phyloP scores from a whole-genome alignment of 2,113 vertebrate genomes.

The Physeter macrocephalus region DNA sequence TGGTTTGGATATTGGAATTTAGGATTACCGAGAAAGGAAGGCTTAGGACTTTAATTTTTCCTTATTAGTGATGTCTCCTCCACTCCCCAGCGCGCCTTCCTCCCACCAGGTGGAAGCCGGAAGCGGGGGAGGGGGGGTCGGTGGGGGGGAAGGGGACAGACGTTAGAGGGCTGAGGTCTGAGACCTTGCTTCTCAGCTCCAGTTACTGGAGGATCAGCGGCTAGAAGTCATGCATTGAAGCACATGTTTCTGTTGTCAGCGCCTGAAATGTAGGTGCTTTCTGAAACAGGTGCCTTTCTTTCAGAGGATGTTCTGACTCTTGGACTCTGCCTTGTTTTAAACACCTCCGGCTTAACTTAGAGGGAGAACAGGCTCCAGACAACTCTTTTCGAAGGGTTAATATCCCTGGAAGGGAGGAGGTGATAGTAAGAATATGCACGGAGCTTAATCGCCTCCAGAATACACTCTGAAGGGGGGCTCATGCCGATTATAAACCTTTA shows the following conservation, averaged over 20 bases:
- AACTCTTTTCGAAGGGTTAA: background rate
- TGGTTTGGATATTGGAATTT: background rate
- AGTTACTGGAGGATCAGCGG: background rate
- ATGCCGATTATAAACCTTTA: background rate
- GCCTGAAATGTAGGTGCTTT: background rate
- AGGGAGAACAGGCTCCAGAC: background rate
- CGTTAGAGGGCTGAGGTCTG: background rate
- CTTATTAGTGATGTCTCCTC: background rate
- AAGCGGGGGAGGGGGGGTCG: background rate
- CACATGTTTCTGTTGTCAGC: background rate
- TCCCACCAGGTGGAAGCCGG: background rate
- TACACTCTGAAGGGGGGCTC: background rate
- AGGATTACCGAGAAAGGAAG: background rate
- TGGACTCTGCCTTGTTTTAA: background rate
- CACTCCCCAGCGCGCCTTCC: rapidly evolving
- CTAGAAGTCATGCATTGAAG: background rate
- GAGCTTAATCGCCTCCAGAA: background rate
- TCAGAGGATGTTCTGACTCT: background rate
- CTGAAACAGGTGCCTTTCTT: background rate
- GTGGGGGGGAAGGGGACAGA: too few relatives aligned
- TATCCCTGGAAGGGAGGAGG: background rate
- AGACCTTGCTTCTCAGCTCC: background rate
- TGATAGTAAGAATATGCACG: background rate
- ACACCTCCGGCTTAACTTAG: background rate
- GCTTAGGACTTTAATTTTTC: background rate